Percentiles rank a stretch among this genome's conserved stretches.
phyloP scores from a whole-genome alignment of 2,797 vertebrate genomes.

The Sphaeramia orbicularis region DNA sequence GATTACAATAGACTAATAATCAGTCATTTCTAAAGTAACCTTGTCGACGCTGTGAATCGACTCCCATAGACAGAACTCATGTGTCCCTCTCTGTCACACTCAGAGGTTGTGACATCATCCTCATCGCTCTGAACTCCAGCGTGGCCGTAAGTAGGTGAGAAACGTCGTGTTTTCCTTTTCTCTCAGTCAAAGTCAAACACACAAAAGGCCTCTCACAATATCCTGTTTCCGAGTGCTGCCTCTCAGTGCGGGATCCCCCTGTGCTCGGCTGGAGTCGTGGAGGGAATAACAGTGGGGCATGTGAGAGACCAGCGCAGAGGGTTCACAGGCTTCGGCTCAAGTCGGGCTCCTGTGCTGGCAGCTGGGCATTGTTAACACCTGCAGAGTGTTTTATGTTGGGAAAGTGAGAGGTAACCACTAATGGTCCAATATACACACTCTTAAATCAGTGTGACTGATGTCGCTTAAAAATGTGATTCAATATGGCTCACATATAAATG shows the following conservation, averaged over 20 bases:
- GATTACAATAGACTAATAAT: too few relatives aligned
- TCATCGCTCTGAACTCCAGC: slow-evolving; percentile 17
- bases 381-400: slow-evolving; percentile 11
- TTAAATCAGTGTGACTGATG: neutral
- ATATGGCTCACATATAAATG: too few relatives aligned
- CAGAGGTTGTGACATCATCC: neutral
- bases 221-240: slow-evolving; percentile 72
- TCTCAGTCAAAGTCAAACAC: slow-evolving; percentile 42
- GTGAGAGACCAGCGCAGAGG: slow-evolving; percentile 42
- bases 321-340: slow-evolving; percentile 53
- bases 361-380: slow-evolving; percentile 22
- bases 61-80: too few relatives aligned
- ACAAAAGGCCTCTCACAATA: slow-evolving; percentile 60
- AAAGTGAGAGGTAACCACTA: neutral
- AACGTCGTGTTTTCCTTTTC: slow-evolving; percentile 43
- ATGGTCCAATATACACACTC: slow-evolving; percentile 9
- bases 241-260: slow-evolving; percentile 30
- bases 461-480: too few relatives aligned
- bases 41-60: too few relatives aligned
- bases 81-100: slow-evolving; percentile 4
- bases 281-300: slow-evolving; percentile 31
- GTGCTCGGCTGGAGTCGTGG: slow-evolving; percentile 19
- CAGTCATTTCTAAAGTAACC: too few relatives aligned
- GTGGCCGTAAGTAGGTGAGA: slow-evolving; percentile 36
- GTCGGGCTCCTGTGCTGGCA: neutral